Conservation (phyloP, 1,140 invertebrate genomes). For the Zaprionus ghesquierei region DNA sequence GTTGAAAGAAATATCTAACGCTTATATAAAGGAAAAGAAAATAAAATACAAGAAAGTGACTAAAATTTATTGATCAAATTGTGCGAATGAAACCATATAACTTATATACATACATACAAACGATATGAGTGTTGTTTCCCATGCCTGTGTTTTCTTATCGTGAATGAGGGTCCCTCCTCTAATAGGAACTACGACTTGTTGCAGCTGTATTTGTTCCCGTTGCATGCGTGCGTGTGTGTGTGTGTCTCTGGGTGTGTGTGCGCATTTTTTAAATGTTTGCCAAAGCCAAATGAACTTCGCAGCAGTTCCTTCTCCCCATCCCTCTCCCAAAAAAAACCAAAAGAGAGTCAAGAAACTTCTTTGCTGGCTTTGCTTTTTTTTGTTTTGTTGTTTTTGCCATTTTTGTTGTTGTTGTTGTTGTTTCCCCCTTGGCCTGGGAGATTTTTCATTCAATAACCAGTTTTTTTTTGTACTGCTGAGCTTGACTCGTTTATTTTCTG, state of each 20-base stretch:
- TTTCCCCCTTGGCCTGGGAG: slow-evolving; percentile 36
- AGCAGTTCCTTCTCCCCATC: no score
- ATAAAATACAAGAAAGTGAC: slow-evolving; percentile 12
- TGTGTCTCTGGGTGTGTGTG: slow-evolving; percentile 35
- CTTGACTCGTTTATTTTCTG: slow-evolving; percentile 45
- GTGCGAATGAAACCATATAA: slow-evolving; percentile 24
- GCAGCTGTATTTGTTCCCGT: slow-evolving; percentile 35
- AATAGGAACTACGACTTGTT: slow-evolving; percentile 5
- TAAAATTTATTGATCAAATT: slow-evolving; percentile 22
- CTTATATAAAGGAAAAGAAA: slow-evolving; percentile 24
- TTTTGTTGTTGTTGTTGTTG: slow-evolving; percentile 44
- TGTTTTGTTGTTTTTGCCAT: slow-evolving; percentile 62
- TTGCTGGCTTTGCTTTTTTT: slow-evolving; percentile 55
- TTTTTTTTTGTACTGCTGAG: slow-evolving; percentile 60
- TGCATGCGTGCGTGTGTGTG: neutral
- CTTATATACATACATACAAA: neutral
- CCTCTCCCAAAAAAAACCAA: slow-evolving; percentile 9
- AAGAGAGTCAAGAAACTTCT: slow-evolving; percentile 64
- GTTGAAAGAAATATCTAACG: slow-evolving; percentile 23
- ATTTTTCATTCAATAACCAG: slow-evolving; percentile 82
- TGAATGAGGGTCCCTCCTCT: slow-evolving; percentile 1
- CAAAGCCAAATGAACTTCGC: no score
- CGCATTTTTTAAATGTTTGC: slow-evolving; percentile 76
- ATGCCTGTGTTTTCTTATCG: neutral
- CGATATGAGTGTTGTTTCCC: neutral